phyloP scores from a whole-genome alignment of 2,113 vertebrate genomes.

The Tragulus kanchil region DNA sequence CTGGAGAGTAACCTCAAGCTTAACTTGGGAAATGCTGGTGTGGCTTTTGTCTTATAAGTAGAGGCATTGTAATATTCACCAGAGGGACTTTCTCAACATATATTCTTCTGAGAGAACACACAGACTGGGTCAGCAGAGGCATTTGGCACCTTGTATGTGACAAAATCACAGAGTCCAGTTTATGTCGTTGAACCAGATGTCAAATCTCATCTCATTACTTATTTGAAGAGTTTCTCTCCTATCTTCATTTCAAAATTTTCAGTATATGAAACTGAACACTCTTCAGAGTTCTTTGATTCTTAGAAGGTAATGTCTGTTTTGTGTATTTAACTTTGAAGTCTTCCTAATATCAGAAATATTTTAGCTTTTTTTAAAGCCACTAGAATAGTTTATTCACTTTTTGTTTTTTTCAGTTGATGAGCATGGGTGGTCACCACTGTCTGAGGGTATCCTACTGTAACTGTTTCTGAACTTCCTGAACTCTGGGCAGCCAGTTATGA shows the following conservation, averaged over 20 bases:
- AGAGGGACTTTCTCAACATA: neutral
- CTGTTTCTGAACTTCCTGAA: constrained; percentile 51
- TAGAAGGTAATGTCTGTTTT: neutral
- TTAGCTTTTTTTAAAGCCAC: constrained; percentile 43
- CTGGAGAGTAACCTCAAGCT: neutral
- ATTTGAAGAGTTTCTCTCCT: neutral
- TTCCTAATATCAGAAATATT: neutral
- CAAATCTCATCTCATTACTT: neutral
- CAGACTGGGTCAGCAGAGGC: neutral
- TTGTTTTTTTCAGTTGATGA: neutral
- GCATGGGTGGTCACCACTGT: neutral
- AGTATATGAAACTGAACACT: neutral
- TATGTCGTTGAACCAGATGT: neutral
- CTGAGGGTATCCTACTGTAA: neutral
- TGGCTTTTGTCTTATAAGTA: constrained; percentile 17
- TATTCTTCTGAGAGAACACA: neutral
- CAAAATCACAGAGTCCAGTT: neutral
- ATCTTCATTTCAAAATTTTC: neutral
- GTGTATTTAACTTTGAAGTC: constrained; percentile 29
- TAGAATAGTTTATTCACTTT: neutral
- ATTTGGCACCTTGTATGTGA: neutral
- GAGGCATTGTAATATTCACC: constrained; percentile 38
- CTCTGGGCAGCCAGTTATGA: constrained; percentile 51
- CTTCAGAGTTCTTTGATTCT: neutral
- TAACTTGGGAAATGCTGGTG: neutral